A percentile compares a stretch with the other conserved stretches of the same genome.
Conservation (phyloP, 2,888 invertebrate species). For the Mesoligia furuncula region DNA sequence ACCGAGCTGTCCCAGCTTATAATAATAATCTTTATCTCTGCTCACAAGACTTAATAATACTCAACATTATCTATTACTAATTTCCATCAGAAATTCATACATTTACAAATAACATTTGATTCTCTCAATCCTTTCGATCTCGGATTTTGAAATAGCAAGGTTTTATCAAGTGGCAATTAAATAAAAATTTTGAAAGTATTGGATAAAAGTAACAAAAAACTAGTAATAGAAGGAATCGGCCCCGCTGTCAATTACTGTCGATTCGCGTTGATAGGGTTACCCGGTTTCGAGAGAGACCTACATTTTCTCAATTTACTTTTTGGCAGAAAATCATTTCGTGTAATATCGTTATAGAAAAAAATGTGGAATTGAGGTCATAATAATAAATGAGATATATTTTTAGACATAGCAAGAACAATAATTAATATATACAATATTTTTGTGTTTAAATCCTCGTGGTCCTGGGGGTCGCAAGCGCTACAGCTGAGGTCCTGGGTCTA, state of each 20-base stretch:
- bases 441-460: not conserved
- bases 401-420: not conserved
- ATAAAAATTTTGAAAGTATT: slow-evolving; percentile 47
- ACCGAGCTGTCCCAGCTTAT: slow-evolving; percentile 6
- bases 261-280: slow-evolving; percentile 62
- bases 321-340: slow-evolving; percentile 11
- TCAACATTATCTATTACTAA: not conserved
- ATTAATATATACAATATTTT: not conserved
- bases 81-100: not conserved
- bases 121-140: not conserved
- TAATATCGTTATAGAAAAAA: not conserved
- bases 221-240: slow-evolving; percentile 77
- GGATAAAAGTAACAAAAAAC: slow-evolving; percentile 57
- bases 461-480: too few species aligned
- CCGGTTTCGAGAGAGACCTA: slow-evolving; percentile 29
- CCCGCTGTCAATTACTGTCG: slow-evolving; percentile 82
- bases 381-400: not conserved
- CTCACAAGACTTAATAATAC: slow-evolving; percentile 19
- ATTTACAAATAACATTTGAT: not conserved
- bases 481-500: too few species aligned
- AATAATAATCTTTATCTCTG: slow-evolving; percentile 16
- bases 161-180: slow-evolving; percentile 5
- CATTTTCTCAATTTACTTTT: slow-evolving; percentile 30
- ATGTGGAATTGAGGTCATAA: not conserved
- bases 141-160: not conserved